Base-by-base conservation (phyloP, 2,113 vertebrate species). In the Toxotes chatareus region DNA sequence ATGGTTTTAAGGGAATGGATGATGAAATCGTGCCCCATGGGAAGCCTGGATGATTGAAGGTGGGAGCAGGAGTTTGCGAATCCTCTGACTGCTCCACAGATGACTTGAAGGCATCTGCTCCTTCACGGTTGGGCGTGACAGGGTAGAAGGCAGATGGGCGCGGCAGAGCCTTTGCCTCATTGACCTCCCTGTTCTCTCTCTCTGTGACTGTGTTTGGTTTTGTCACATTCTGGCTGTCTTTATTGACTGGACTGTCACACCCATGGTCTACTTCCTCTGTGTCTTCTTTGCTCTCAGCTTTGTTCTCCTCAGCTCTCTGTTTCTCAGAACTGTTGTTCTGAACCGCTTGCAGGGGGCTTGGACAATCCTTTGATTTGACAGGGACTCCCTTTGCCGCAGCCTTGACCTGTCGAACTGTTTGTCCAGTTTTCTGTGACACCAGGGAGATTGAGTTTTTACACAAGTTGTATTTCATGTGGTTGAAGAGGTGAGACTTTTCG, bases 391-490 rank as follows among this genome's bases (percentile, higher is more conserved):
- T 91, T 19, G 36, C 62, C 1, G 21, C 32, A 64, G 79, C 34
- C 67, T 89, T 95, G 79, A 94, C 91, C 60, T 95, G 31, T 91
- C 93, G 11, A 46, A 92, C 27, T 55, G 79, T 85, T 93, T 97
- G 66, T 85, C 94, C 82, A 86, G 94, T 90, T 95, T 97, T 97
- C 89, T 99, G 97, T 0, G 97, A 96, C 51, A 99, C 92, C 17
- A 99, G 86, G 0, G 97, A 98, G 83, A 99, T 99, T 38, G 98
- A 99, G 94, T 99, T 99, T 88, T 99, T 97, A 79, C 98, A 99
- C 83, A 99, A 95, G 42, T 99, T 97, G 0, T 99, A 99, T 91
- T 99, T 99, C 98, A 99, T 99, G 76, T 99, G 98, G 87, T 99
- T 99, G 70, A 99, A 99, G 64, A 99, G 97, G 56, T 99, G 98